Evolutionary conservation across 2,797 vertebrate genomes (phyloP).

Genomic region (Streptopelia turtur): DNA sequence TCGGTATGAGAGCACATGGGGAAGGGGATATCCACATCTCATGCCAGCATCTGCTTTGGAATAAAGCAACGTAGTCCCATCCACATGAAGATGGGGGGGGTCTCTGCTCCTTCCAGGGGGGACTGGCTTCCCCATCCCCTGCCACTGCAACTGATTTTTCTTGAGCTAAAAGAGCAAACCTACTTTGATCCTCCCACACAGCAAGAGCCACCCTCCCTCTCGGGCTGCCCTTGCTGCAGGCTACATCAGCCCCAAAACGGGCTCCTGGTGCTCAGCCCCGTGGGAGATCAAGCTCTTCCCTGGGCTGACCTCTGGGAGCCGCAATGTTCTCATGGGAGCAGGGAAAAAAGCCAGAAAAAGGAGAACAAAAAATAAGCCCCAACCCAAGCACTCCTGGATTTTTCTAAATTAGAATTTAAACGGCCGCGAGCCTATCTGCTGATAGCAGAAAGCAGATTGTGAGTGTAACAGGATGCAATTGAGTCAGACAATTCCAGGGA

Average conservation of each 20-base stretch:
- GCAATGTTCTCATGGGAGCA: rapidly evolving
- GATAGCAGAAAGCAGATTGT: conserved; percentile 77
- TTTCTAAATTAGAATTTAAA: conserved; percentile 71
- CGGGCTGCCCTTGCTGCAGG: neutral
- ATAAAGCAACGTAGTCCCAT: neutral
- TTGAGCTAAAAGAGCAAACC: neutral
- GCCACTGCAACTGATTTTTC: neutral
- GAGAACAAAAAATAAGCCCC: neutral
- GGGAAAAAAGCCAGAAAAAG: neutral
- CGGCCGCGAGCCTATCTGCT: conserved; percentile 57
- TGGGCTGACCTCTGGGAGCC: neutral
- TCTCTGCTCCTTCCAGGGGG: neutral
- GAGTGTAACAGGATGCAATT: conserved; percentile 65
- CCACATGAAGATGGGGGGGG: rapidly evolving
- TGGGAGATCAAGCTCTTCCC: neutral
- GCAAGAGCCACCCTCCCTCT: neutral
- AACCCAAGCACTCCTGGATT: neutral
- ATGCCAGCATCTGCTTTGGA: neutral
- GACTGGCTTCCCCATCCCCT: neutral
- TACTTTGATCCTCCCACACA: neutral
- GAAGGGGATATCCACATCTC: neutral
- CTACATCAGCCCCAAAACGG: neutral
- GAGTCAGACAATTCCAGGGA: conserved; percentile 66
- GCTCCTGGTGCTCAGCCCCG: neutral
- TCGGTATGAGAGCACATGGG: neutral